These are phyloP conservation scores for Gymnocypris eckloni DNA, from an alignment of 2,797 vertebrate genomes.

Conservation along the genomic window DNA sequence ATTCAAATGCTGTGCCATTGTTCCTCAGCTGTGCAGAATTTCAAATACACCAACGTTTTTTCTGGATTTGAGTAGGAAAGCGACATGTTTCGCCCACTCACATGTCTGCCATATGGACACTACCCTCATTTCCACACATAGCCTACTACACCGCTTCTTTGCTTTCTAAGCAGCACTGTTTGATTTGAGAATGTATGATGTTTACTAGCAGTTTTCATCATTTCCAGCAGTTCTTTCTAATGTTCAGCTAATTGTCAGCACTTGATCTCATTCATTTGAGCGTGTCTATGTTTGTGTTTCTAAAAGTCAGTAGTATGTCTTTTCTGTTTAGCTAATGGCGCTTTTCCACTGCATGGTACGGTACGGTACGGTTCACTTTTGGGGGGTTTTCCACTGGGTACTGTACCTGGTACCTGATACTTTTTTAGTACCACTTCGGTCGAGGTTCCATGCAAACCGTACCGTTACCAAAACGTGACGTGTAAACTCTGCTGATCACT, in stretches of 20 bases:
- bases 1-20: constrained; percentile 9
- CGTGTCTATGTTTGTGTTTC: constrained; percentile 21
- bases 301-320: constrained; percentile 19
- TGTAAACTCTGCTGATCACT: no score
- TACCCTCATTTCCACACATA: constrained; percentile 24
- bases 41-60: neutral
- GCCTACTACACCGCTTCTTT: constrained; percentile 9
- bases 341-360: no score
- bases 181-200: neutral
- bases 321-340: constrained; percentile 39
- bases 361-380: no score
- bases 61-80: constrained; percentile 5
- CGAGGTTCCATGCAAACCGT: no score
- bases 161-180: neutral
- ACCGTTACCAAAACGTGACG: no score
- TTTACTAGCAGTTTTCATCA: neutral
- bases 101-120: constrained; percentile 50
- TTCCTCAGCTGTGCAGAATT: neutral
- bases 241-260: constrained; percentile 29
- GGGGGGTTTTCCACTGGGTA: no score
- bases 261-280: constrained; percentile 36
- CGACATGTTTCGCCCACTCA: constrained; percentile 34
- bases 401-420: no score
- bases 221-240: constrained; percentile 13
- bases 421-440: no score